Evolutionary conservation across 1,140 invertebrate genomes (phyloP), one percentile per base, ranked within the genome.

Genomic region (Listronotus bonariensis): DNA sequence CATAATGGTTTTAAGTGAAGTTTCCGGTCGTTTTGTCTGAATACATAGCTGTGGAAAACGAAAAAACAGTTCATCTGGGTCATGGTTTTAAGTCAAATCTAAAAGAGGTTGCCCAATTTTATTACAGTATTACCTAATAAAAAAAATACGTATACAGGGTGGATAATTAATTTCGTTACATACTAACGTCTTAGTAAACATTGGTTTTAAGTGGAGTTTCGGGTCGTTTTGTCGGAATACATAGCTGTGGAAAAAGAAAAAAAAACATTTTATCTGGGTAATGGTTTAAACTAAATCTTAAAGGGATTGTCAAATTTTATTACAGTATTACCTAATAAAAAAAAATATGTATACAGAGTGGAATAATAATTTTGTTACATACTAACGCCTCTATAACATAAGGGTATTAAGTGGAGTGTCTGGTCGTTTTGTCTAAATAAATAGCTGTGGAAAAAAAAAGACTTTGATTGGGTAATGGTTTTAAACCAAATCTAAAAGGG

Each of bases 341-440:
- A n/a, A n/a, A n/a, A n/a, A n/a, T n/a, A n/a, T n/a, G n/a, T n/a
- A n/a, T n/a, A n/a, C n/a, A n/a, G n/a, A n/a, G n/a, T n/a, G n/a
- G n/a, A n/a, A n/a, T n/a, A n/a, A n/a, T n/a, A n/a, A n/a, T n/a
- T n/a, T n/a, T n/a, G n/a, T n/a, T n/a, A n/a, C n/a, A n/a, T n/a
- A n/a, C n/a, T n/a, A 75, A 75, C 74, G 74, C 72, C 73, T 68
- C 60, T 74, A 73, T 77, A 74, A n/a, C 72, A 75, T 75, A 76
- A 75, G 71, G 75, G 65, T 70, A 68, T 51, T 15, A n/a, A 45
- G 18, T 57, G 20, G 6, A 51, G 11, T 58, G 36, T 18, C 48
- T n/a, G 45, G 45, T 6, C 6, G 36, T 12, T 41, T 18, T 12
- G 12, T 20, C 43, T 5, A 5, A n/a, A 46, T 14, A n/a, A 26